phyloP scores from a whole-genome alignment of 2,113 vertebrate species.

The Polyodon spathula region DNA sequence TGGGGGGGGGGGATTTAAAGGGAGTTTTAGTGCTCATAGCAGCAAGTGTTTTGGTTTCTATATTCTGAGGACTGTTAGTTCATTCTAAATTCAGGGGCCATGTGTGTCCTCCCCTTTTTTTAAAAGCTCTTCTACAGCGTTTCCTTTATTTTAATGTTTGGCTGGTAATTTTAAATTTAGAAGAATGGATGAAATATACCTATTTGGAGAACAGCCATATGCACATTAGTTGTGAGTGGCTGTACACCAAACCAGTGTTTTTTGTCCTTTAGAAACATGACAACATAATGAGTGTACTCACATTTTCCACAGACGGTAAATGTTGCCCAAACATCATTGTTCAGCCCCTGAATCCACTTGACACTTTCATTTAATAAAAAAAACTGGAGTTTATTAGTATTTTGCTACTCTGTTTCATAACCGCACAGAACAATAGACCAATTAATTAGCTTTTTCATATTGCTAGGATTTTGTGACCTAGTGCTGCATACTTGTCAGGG shows the following conservation, averaged over 20 bases:
- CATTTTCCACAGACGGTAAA: slow-evolving; percentile 22
- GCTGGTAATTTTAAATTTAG: slow-evolving; percentile 58
- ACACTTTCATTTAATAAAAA: slow-evolving; percentile 19
- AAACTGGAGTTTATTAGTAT: slow-evolving; percentile 26
- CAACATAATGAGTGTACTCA: slow-evolving; percentile 39
- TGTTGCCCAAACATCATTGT: background rate
- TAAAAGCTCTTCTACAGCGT: slow-evolving; percentile 32
- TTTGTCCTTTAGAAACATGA: slow-evolving; percentile 47
- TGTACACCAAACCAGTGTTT: slow-evolving; percentile 41
- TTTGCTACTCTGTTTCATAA: slow-evolving; percentile 28
- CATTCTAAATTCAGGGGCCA: slow-evolving; percentile 18
- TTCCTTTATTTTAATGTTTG: slow-evolving; percentile 30
- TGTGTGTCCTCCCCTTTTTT: slow-evolving; percentile 35
- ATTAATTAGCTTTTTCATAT: slow-evolving; percentile 48
- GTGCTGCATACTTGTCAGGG: slow-evolving; percentile 17
- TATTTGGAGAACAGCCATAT: slow-evolving; percentile 52
- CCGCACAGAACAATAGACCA: slow-evolving; percentile 42
- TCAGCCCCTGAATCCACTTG: slow-evolving; percentile 14
- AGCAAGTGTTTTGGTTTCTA: too few relatives aligned
- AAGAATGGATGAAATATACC: slow-evolving; percentile 53
- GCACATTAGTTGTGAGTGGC: slow-evolving; percentile 57
- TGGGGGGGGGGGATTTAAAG: too few relatives aligned
- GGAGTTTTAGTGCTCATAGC: too few relatives aligned
- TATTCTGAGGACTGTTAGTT: too few relatives aligned
- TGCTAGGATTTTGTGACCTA: slow-evolving; percentile 33